phyloP scores from a whole-genome alignment of 2,113 vertebrate genomes.

The Sander vitreus region DNA sequence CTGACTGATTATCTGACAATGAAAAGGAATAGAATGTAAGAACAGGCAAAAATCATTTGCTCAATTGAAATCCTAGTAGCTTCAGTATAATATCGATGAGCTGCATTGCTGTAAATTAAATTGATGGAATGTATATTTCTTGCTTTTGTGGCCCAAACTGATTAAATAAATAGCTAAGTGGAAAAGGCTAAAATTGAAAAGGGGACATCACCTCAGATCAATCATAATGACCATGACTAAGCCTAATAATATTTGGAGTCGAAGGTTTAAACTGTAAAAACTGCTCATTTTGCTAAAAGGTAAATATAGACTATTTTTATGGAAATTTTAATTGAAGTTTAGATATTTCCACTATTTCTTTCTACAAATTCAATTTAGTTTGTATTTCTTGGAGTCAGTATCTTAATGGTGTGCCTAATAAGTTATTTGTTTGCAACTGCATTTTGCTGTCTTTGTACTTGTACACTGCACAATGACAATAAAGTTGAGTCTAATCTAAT shows the following conservation, averaged over 20 bases:
- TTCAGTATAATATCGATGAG: neutral
- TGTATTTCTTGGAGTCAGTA: neutral
- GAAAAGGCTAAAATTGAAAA: neutral
- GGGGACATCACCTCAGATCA: neutral
- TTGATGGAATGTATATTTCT: neutral
- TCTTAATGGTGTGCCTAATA: neutral
- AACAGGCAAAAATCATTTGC: neutral
- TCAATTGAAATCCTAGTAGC: neutral
- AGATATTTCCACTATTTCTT: neutral
- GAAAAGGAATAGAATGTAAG: neutral
- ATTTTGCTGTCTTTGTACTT: too few species aligned
- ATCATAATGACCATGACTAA: neutral
- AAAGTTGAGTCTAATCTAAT: too few species aligned
- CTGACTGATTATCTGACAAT: neutral
- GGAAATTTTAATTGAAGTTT: neutral
- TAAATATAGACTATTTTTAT: neutral
- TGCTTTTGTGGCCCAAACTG: neutral
- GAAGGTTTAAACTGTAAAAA: neutral
- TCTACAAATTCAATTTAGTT: neutral
- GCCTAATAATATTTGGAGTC: neutral
- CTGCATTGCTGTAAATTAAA: neutral
- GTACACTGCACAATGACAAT: too few species aligned
- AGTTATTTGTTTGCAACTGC: conserved; percentile 10
- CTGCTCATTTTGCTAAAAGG: neutral
- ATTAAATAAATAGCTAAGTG: neutral